A percentile compares a stretch with the other conserved stretches of the same genome.
phyloP scores from a whole-genome alignment of 1,140 invertebrate genomes.

The Condylostylus longicornis region DNA sequence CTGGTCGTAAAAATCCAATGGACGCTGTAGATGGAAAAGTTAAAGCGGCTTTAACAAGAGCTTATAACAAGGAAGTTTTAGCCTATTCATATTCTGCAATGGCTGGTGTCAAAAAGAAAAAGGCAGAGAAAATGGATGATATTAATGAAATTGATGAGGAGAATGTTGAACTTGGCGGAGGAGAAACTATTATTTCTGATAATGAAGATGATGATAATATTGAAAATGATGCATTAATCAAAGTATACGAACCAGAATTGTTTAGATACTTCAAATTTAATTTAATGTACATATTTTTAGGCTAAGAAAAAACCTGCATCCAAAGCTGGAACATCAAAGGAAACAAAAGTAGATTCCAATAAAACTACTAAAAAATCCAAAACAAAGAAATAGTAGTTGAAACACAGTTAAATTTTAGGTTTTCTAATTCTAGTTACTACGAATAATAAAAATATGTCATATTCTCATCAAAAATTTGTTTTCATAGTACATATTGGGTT shows the following conservation, averaged over 20 bases:
- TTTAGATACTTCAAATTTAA: conserved; percentile 1
- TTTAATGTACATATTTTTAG: background rate
- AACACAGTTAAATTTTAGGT: too few species aligned
- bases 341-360: conserved; percentile 6
- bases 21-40: conserved; percentile 65
- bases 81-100: conserved; percentile 54
- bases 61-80: conserved; percentile 72
- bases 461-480: too few species aligned
- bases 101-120: conserved; percentile 41
- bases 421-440: too few species aligned
- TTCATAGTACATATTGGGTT: too few species aligned
- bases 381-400: conserved; percentile 13
- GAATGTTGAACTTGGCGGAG: conserved; percentile 33
- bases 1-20: conserved; percentile 58
- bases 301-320: conserved; percentile 21
- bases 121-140: conserved; percentile 25
- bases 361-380: conserved; percentile 12
- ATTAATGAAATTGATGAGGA: conserved; percentile 31
- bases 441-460: too few species aligned
- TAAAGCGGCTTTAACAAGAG: conserved; percentile 82
- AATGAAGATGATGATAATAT: conserved; percentile 47
- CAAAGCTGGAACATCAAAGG: conserved; percentile 11
- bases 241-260: too few species aligned
- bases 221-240: conserved; percentile 62
- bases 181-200: conserved; percentile 20